Percentiles rank a stretch among this genome's conserved stretches.
phyloP scores from a whole-genome alignment of 2,888 invertebrate species.

The Heteropelma amictum region DNA sequence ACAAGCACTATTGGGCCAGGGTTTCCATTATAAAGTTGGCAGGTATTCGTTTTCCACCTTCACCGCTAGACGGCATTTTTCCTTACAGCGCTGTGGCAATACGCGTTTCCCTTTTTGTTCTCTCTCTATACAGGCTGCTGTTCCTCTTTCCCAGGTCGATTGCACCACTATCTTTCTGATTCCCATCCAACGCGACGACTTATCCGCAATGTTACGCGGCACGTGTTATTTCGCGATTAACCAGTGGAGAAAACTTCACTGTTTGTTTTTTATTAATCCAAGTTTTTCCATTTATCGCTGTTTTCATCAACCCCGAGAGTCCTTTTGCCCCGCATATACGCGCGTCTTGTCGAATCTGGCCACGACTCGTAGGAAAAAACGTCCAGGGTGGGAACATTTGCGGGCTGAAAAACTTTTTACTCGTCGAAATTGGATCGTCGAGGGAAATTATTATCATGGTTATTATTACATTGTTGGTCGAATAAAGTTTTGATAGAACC shows the following conservation, averaged over 20 bases:
- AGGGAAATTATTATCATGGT: too few species aligned
- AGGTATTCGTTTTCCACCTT: conserved; percentile 31
- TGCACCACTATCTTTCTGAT: background rate
- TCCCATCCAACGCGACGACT: conserved; percentile 15
- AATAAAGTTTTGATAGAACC: background rate
- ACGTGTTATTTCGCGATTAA: conserved; percentile 52
- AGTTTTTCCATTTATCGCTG: background rate
- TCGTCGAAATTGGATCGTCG: too few species aligned
- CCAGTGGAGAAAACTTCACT: conserved; percentile 22
- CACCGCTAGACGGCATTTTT: background rate
- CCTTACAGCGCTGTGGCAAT: background rate
- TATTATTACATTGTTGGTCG: background rate
- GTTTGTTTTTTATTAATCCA: background rate
- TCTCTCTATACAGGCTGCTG: background rate
- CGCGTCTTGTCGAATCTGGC: too few species aligned
- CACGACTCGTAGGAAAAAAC: too few species aligned
- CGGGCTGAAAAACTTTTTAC: too few species aligned
- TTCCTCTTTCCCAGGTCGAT: background rate
- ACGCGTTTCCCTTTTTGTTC: conserved; percentile 18
- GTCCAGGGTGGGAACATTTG: background rate
- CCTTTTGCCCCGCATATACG: too few species aligned
- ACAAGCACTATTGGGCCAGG: background rate
- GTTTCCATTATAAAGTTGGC: conserved; percentile 49
- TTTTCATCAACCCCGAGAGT: too few species aligned
- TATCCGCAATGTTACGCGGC: conserved; percentile 34